These are phyloP conservation scores for Perdita meconis DNA, from an alignment of 2,888 invertebrate genomes.

Conservation along the genomic window DNA sequence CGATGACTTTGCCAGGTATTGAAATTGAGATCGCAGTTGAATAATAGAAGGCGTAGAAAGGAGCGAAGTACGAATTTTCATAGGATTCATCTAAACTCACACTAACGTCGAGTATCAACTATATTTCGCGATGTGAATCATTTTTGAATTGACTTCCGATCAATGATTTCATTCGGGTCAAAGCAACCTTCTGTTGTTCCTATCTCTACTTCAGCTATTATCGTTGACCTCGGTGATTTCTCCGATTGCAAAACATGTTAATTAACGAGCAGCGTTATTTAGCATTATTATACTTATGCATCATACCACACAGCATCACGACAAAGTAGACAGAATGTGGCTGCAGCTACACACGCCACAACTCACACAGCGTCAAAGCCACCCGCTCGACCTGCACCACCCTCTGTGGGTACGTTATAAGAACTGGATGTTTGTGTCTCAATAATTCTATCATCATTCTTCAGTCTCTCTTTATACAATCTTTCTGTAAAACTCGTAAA, in stretches of 20 bases:
- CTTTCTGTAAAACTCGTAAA: slow-evolving; percentile 34
- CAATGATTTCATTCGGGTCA: slow-evolving; percentile 16
- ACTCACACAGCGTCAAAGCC: slow-evolving; percentile 82
- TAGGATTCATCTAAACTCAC: slow-evolving; percentile 28
- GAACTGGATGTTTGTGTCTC: slow-evolving; percentile 53
- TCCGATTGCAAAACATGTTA: slow-evolving; percentile 32
- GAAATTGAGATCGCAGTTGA: background rate
- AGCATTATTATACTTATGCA: slow-evolving; percentile 71
- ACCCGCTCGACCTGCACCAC: slow-evolving; percentile 83
- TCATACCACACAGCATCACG: slow-evolving; percentile 81
- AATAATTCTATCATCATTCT: slow-evolving; percentile 43
- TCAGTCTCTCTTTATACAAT: slow-evolving; percentile 39
- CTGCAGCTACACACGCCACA: slow-evolving; percentile 80
- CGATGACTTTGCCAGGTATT: slow-evolving; percentile 75
- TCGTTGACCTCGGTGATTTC: slow-evolving; percentile 24
- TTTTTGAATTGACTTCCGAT: slow-evolving; percentile 15
- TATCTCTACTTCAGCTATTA: slow-evolving; percentile 14
- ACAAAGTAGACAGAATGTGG: slow-evolving; percentile 82
- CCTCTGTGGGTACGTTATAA: slow-evolving; percentile 82
- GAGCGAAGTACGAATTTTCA: slow-evolving; percentile 15
- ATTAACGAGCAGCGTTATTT: slow-evolving; percentile 48
- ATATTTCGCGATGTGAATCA: slow-evolving; percentile 33
- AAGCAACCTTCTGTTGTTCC: background rate
- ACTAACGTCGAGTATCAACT: slow-evolving; percentile 16
- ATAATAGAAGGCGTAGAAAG: slow-evolving; percentile 1